Base-by-base conservation (phyloP, 1,140 invertebrate species). In the Mya arenaria region DNA sequence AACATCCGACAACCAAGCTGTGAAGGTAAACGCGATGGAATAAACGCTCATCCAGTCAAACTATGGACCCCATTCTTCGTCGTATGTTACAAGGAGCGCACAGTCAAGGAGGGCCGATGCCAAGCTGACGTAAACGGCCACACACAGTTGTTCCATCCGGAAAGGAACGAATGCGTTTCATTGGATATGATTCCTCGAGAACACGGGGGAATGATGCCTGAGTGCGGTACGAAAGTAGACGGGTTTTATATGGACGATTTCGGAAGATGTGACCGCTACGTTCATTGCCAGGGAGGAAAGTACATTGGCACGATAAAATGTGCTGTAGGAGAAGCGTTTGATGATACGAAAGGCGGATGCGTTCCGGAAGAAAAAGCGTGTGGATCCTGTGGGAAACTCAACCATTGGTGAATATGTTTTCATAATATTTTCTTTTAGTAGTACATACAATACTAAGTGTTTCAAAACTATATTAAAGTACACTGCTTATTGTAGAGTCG, bases 11-110 rank as follows among this genome's bases (percentile, higher is more conserved):
- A 74, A 23, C 80, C 80, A 55, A 85, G 65, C 62, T 85, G 84
- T 39, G 84, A 83, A 34, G 75, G 71, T 0, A 83, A 81, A 37
- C 36, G 44, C 39, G 77, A 85, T 39, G 84, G 84, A 19, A 32
- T 75, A 13, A 30, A 71, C 58, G 55, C 77, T 17, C 80, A 85
- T 32, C 37, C 32, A n/a, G 52, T 44, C 3, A 85, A 75, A 81
- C 34, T 72, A 19, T 81, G 78, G 77, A 83, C 25, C 60, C 84
- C 84, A 25, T 83, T 48, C 44, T 83, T 69, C 36, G 75, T 85
- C 39, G 41, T 83, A 17, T 85, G 84, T 39, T 79, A 83, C 37
- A 71, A 72, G 41, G 80, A 80, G 5, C 69, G 84, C 62, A 71
- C 62, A 15, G 30, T 85, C 13, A 75, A 68, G 3, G 36, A 62